These are phyloP conservation scores for Acrocephalus scirpaceus DNA, from an alignment of 2,797 vertebrate genomes.

Conservation along the genomic window DNA sequence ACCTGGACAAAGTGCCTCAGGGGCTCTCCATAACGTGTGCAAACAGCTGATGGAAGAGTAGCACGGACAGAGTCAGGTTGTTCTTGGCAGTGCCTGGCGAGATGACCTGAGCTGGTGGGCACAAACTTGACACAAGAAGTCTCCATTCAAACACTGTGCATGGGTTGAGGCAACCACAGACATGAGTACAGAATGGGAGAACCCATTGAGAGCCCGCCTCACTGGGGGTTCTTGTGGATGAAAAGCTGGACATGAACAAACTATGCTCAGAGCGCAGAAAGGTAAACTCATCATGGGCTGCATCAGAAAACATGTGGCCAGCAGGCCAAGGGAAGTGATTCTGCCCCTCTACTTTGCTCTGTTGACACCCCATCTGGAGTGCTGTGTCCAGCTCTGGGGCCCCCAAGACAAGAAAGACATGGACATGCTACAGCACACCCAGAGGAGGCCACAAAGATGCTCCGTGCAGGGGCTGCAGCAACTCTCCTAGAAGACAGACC, in stretches of 20 bases:
- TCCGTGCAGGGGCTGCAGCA: background rate
- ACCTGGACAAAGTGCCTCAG: background rate
- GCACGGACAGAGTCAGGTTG: too few relatives aligned
- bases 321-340: background rate
- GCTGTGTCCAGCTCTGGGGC: background rate
- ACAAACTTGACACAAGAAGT: too few relatives aligned
- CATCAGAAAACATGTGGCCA: background rate
- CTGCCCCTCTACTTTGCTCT: background rate
- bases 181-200: background rate
- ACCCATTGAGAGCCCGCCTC: background rate
- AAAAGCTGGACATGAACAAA: background rate
- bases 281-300: background rate
- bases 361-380: background rate
- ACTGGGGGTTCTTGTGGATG: too few relatives aligned
- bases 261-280: background rate
- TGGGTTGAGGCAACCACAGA: background rate
- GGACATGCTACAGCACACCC: background rate
- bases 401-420: background rate
- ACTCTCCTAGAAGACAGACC: background rate
- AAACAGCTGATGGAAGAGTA: background rate
- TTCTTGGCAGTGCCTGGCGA: accelerated
- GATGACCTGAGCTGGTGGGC: background rate
- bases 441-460: background rate
- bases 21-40: background rate
- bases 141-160: background rate